Evolutionary conservation across 1,140 invertebrate species (phyloP).

Genomic region (Lutraria rhynchaena): DNA sequence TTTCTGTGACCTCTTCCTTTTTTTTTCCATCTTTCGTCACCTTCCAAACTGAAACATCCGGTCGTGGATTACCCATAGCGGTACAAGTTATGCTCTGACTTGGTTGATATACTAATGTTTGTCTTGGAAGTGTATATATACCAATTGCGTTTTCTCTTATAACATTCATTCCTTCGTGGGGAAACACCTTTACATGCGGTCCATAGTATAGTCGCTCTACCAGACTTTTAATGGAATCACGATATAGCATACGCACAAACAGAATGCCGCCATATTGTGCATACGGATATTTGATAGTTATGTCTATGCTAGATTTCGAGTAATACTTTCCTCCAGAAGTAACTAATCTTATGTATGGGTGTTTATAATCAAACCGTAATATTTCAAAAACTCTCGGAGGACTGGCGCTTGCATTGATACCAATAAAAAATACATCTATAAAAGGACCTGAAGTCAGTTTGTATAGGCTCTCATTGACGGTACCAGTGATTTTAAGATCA

Average conservation of each 20-base stretch:
- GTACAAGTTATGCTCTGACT: slow-evolving; percentile 37
- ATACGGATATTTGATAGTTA: slow-evolving; percentile 39
- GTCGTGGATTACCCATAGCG: slow-evolving; percentile 47
- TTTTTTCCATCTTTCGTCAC: slow-evolving; percentile 15
- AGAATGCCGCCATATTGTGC: slow-evolving; percentile 55
- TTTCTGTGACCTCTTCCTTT: slow-evolving; percentile 18
- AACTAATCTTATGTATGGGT: slow-evolving; percentile 4
- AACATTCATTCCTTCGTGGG: background rate
- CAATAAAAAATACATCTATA: slow-evolving; percentile 44
- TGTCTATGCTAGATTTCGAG: slow-evolving; percentile 18
- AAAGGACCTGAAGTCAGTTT: background rate
- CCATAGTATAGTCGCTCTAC: slow-evolving; percentile 42
- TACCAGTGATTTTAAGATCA: slow-evolving; percentile 22
- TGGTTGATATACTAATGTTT: slow-evolving; percentile 42
- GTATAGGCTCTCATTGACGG: background rate
- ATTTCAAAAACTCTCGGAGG: slow-evolving; percentile 49
- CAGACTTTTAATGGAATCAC: slow-evolving; percentile 7
- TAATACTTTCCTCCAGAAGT: background rate
- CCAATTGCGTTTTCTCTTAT: slow-evolving; percentile 29
- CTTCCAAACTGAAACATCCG: slow-evolving; percentile 34
- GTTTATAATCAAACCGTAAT: background rate
- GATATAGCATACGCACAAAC: slow-evolving; percentile 22
- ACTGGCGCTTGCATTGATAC: slow-evolving; percentile 30
- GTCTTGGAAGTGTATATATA: slow-evolving; percentile 20
- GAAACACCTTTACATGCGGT: slow-evolving; percentile 30